Evolutionary conservation across 1,140 invertebrate species (phyloP), one percentile per base, ranked within the genome.

Genomic region (Drosophila ambigua): DNA sequence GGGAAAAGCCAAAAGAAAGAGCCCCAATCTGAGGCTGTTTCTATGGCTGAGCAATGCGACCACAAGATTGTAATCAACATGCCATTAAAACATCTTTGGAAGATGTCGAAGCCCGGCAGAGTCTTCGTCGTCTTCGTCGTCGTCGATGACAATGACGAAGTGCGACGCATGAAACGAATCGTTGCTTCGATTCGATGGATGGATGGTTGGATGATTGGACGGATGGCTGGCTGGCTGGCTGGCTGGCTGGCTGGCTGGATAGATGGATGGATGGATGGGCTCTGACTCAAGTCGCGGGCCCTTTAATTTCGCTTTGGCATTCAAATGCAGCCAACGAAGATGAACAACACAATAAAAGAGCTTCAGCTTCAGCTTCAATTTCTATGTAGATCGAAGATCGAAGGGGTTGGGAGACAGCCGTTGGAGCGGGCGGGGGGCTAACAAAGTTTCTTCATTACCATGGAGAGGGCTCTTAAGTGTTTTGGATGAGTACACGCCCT

Each of bases 41-140:
- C 35, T 39, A 39, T 39, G 35, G 35, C 67, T 35, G 51, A 45
- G 51, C 45, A 50, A 51, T 49, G 46, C 76, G 78, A 89, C 85
- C 85, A 81, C 85, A 89, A 89, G 84, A 89, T 89, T 80, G 85
- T 90, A 90, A 89, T 89, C 84, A 89, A 85, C 80, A 85, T 90
- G 77, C 85, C 85, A 89, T 89, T 89, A 89, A 89, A 85, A 72
- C 81, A 89, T 81, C 85, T 89, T 77, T 80, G 58, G 71, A 77
- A 88, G 78, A 81, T 87, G 82, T 84, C 79, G 71, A 84, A 68
- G 54, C 55, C 51, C 31, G 39, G 26, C 13, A 43, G 49, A 53
- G 49, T 52, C 61, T 11, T n/a, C 31, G 61, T 41, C 35, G 69
- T 59, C 60, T 46, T 68, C 84, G 84, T n/a, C 31, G 61, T 41